A percentile compares a stretch with the other conserved stretches of the same genome.
Evolutionary conservation across 2,888 invertebrate species (phyloP).

Genomic region (Euphydryas editha): DNA sequence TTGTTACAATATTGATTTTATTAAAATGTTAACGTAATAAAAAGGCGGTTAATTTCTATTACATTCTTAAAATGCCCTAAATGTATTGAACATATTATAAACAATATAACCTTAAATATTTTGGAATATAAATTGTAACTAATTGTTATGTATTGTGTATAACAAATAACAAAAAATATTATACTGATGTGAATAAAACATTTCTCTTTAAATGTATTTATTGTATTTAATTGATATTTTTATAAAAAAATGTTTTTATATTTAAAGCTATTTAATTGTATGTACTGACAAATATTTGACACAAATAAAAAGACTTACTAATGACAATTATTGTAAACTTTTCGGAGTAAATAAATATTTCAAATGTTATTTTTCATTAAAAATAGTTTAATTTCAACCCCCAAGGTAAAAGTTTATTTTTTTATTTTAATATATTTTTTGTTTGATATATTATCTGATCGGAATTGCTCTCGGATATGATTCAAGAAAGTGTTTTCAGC

Average conservation of each 20-base stretch:
- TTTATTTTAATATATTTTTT: no score
- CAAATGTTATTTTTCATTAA: background rate
- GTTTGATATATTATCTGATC: no score
- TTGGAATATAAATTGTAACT: background rate
- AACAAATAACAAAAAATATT: background rate
- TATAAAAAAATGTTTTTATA: background rate
- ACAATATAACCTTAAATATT: constrained; percentile 8
- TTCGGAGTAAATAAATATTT: background rate
- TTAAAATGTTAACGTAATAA: background rate
- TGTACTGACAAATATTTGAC: background rate
- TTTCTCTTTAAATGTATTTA: background rate
- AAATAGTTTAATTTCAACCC: background rate
- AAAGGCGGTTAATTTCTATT: background rate
- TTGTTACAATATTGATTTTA: background rate
- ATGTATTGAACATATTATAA: background rate
- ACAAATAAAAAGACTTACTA: constrained; percentile 2
- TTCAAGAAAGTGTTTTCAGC: no score
- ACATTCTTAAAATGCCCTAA: background rate
- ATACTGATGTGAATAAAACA: background rate
- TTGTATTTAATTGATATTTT: background rate
- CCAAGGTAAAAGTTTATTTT: no score
- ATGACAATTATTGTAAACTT: background rate
- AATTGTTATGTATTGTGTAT: background rate
- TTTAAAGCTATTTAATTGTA: background rate
- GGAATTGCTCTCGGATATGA: no score